Base-by-base conservation (phyloP, 2,113 vertebrate species). In the Oreocharis arfaki region DNA sequence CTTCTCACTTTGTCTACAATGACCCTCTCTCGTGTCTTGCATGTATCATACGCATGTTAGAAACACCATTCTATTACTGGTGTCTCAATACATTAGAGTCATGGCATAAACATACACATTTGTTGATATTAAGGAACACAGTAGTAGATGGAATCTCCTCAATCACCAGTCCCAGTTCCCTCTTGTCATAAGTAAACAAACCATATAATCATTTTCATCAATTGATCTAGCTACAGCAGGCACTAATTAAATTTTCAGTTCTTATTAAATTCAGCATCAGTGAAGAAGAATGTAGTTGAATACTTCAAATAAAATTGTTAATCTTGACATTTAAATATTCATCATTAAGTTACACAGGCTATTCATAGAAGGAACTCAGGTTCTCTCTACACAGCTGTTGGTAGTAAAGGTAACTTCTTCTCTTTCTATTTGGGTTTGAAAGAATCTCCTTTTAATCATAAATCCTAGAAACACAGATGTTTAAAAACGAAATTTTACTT, bases 131-230 rank as follows among this genome's bases (percentile, higher is more conserved):
- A 84, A 53, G 68, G 55, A 86, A 18, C 83, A 77, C 37, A 93
- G 50, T 18, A 84, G 30, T 67, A 89, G 63, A 89, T 0, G 1
- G 55, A 75, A 93, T 67, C 68, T 93, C 83, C 64, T 96, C 90
- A 90, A 81, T 97, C 95, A 96, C 64, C 26, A 69, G 5, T 42
- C 69, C 55, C 68, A 35, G 68, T 30, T 94, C 52, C 39, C 28
- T 79, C 88, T 70, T 87, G 94, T 96, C 95, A 57, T 87, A 84
- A 89, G 76, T 81, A 96, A 97, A 96, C 76, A 95, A 96, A 87
- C 86, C 94, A 75, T 92, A 89, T 92, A 95, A 96, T 93, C 47
- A 35, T 80, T 93, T 93, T 78, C 89, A 95, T 97, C 86, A 95
- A 74, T 70, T 92, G 90, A 92, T 93, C 73, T 35, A 95, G 83